Evolutionary conservation across 2,888 invertebrate species (phyloP), one percentile per base, ranked within the genome.

Genomic region (Ernsta delagoae): DNA sequence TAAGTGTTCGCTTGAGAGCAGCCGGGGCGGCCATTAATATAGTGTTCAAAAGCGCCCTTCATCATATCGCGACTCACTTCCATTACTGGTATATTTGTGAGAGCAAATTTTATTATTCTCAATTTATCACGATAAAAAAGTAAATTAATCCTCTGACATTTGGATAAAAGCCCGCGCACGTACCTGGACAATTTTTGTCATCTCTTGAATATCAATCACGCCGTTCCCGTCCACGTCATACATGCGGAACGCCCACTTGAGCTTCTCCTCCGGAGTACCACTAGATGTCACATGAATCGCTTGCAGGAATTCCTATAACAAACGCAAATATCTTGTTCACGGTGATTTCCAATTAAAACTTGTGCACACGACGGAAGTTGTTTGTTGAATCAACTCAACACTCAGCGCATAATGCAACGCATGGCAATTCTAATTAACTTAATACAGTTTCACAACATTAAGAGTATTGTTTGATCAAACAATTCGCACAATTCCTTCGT

Each of bases 211-310:
- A 89, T 99, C 99, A 89, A 99, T 99, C 81, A 98, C 98, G 72
- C 99, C 99, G 86, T 99, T 99, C 61, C 98, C 98, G 89, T 99
- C 99, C 57, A 99, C 99, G 89, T 99, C 99, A 92, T 99, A 99
- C 98, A 99, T 98, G 87, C 98, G 96, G 95, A 99, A 99, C 74
- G 99, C 99, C 98, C 99, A 99, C 94, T 99, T 99, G 75, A 99
- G 95, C 92, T 99, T 99, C 91, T 99, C 99, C 89, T 99, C 98
- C 36, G 99, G 98, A 75, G 98, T 98, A 74, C 98, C 99, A 83
- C 98, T 98, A 79, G 98, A 98, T 78, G 99, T 99, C 70, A 99
- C 98, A 94, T 99, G 99, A 90, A 99, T 99, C 85, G 99, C 99
- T 90, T 98, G 95, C 84, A 99, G 95, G 93, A 99, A 99, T 95